Conservation (phyloP, 2,113 vertebrate genomes). For the Megaceryle torquata region DNA sequence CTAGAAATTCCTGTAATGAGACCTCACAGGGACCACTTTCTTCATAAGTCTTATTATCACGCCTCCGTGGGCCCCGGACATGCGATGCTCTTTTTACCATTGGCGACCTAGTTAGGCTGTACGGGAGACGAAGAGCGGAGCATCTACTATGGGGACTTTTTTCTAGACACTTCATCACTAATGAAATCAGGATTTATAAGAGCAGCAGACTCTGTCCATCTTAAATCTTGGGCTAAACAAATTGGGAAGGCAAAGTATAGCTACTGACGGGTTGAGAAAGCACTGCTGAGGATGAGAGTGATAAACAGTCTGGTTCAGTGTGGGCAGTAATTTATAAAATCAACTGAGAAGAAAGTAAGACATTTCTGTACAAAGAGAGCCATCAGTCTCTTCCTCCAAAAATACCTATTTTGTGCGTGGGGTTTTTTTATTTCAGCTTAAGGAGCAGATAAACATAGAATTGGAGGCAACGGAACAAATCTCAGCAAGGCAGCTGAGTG, state of each 20-base stretch:
- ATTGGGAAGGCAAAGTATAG: not conserved
- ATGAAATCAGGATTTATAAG: constrained; percentile 9
- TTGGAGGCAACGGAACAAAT: not conserved
- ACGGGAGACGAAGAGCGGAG: not conserved
- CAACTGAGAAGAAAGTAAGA: not conserved
- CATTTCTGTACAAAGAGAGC: not conserved
- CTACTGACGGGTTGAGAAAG: not conserved
- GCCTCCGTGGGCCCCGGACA: not conserved
- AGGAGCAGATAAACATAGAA: not conserved
- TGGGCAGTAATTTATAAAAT: constrained; percentile 39
- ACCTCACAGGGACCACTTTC: constrained; percentile 23
- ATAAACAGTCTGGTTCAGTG: not conserved
- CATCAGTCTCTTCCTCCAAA: constrained; percentile 15
- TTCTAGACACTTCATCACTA: not conserved
- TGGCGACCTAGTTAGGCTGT: not conserved
- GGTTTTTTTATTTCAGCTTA: not conserved
- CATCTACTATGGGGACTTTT: not conserved
- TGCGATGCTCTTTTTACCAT: not conserved
- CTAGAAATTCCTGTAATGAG: constrained; percentile 35
- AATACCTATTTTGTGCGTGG: not conserved
- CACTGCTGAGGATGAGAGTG: not conserved
- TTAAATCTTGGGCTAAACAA: constrained; percentile 28
- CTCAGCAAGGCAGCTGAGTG: not conserved
- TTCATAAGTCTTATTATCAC: not conserved
- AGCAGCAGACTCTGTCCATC: not conserved